These are phyloP conservation scores for Cephus spinipes DNA, from an alignment of 2,888 invertebrate species.

Conservation along the genomic window DNA sequence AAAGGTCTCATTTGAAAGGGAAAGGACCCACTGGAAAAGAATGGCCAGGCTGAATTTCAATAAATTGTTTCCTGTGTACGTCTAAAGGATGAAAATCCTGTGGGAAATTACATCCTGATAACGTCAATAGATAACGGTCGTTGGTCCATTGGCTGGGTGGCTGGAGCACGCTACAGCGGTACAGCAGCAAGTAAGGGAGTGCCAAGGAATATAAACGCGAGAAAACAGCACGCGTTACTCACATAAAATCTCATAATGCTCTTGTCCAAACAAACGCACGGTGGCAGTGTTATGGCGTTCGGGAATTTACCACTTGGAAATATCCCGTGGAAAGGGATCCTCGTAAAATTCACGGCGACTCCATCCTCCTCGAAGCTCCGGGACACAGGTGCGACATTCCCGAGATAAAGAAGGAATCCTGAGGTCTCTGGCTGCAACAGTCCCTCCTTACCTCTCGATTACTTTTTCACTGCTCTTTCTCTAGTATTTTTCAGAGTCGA, in stretches of 20 bases:
- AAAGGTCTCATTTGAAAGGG: too few relatives aligned
- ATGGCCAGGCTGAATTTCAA: too few relatives aligned
- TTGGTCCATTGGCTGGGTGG: too few relatives aligned
- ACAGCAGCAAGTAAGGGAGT: background rate
- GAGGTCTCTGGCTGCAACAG: background rate
- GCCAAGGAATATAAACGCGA: background rate
- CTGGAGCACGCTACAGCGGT: too few relatives aligned
- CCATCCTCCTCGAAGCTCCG: background rate
- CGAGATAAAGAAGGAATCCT: background rate
- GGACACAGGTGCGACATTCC: conserved; percentile 7
- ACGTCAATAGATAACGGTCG: too few relatives aligned
- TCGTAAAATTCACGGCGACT: background rate
- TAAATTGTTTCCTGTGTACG: too few relatives aligned
- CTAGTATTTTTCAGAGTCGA: too few relatives aligned
- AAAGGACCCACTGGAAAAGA: too few relatives aligned
- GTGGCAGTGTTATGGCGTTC: conserved; percentile 43
- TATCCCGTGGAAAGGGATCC: background rate
- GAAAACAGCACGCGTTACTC: conserved; percentile 36
- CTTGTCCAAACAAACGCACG: conserved; percentile 59
- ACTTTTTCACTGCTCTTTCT: too few relatives aligned
- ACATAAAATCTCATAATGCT: conserved; percentile 60
- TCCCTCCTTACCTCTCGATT: background rate
- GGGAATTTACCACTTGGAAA: conserved; percentile 46
- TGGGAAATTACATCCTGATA: too few relatives aligned
- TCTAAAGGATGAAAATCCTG: too few relatives aligned